phyloP scores from a whole-genome alignment of 2,888 invertebrate genomes.

The Macrophya alboannulata region DNA sequence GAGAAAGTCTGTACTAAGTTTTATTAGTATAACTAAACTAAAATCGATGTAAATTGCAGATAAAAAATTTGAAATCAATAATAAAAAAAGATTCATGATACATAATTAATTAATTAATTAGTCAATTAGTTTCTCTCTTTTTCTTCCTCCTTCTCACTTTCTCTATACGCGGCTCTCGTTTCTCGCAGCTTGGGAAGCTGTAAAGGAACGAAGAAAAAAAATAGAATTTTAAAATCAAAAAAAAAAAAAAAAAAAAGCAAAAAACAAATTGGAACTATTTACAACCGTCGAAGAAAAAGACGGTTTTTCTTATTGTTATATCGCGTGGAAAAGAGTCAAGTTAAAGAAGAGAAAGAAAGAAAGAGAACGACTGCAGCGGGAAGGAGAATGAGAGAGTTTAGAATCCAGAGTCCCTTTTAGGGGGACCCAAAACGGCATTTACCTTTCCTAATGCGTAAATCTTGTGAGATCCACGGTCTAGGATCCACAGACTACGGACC shows the following conservation, averaged over 20 bases:
- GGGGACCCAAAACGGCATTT: constrained; percentile 69
- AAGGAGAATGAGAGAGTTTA: background rate
- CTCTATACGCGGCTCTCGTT: background rate
- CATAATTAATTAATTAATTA: background rate
- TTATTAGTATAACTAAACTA: background rate
- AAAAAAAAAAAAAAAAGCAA: background rate
- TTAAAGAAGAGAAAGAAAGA: background rate
- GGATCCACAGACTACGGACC: constrained; percentile 58
- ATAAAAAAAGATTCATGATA: background rate
- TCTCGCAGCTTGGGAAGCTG: background rate
- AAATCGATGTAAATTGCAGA: background rate
- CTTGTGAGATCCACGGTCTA: constrained; percentile 63
- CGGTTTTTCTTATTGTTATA: constrained; percentile 31
- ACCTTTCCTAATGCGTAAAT: constrained; percentile 73
- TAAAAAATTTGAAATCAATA: background rate
- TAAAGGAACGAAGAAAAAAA: background rate
- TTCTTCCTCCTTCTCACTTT: background rate
- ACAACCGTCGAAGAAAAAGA: background rate
- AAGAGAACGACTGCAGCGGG: background rate
- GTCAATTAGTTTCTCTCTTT: background rate
- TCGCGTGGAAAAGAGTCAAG: background rate
- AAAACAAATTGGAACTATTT: constrained; percentile 5
- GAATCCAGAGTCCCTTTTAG: constrained; percentile 25
- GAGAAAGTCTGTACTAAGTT: background rate
- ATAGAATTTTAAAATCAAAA: background rate